A percentile compares a stretch with the other conserved stretches of the same genome.
Evolutionary conservation across 2,113 vertebrate species (phyloP).

Genomic region (Beaufortia kweichowensis): DNA sequence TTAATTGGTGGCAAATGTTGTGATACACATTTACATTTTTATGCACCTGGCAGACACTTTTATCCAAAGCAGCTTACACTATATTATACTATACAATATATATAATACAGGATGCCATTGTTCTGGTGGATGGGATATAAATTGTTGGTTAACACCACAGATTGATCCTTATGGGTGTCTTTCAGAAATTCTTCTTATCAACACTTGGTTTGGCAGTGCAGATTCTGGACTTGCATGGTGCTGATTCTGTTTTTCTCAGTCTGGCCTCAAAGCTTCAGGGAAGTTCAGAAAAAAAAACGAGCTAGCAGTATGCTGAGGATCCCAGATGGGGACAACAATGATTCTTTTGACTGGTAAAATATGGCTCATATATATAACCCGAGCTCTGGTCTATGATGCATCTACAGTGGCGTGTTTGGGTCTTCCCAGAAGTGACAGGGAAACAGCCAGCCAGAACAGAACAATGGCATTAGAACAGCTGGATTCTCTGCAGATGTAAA

Average conservation of each 20-base stretch:
- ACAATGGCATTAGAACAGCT: slow-evolving; percentile 38
- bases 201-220: slow-evolving; percentile 44
- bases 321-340: slow-evolving; percentile 69
- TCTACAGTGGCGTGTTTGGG: slow-evolving; percentile 59
- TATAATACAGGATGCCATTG: not conserved
- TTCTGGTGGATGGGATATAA: not conserved
- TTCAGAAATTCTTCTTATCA: not conserved
- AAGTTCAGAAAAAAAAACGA: slow-evolving; percentile 52
- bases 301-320: slow-evolving; percentile 56
- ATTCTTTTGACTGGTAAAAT: slow-evolving; percentile 71
- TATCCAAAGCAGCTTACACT: too few relatives aligned
- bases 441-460: slow-evolving; percentile 66
- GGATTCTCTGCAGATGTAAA: slow-evolving; percentile 19
- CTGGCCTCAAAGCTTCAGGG: slow-evolving; percentile 61
- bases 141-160: not conserved
- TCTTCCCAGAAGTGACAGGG: slow-evolving; percentile 53
- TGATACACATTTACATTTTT: too few relatives aligned
- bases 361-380: slow-evolving; percentile 67
- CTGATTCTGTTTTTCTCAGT: slow-evolving; percentile 68
- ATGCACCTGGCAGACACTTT: too few relatives aligned
- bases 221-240: slow-evolving; percentile 65
- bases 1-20: too few relatives aligned
- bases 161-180: not conserved
- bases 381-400: slow-evolving; percentile 59
- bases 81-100: too few relatives aligned